Evolutionary conservation across 2,888 invertebrate species (phyloP).

Genomic region (Aspidiotus destructor): DNA sequence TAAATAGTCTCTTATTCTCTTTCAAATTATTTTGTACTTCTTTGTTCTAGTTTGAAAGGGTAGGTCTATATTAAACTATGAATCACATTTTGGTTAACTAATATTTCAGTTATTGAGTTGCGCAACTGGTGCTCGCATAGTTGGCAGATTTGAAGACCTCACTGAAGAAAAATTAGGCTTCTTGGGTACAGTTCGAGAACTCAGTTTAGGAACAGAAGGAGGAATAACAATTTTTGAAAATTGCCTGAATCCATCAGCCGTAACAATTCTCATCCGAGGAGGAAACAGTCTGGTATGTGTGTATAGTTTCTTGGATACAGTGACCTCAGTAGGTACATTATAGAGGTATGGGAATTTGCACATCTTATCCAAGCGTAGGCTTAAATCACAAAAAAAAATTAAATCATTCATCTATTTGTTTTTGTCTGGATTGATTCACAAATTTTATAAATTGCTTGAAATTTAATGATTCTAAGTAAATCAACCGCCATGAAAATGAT

Average conservation of each 20-base stretch:
- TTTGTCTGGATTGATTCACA: neutral
- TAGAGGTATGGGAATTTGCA: neutral
- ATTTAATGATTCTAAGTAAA: too few species aligned
- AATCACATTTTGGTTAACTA: neutral
- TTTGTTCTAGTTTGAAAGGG: too few species aligned
- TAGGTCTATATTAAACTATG: too few species aligned
- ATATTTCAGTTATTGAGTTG: constrained; percentile 74
- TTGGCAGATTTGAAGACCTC: constrained; percentile 92
- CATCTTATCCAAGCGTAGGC: neutral
- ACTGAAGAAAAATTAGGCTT: constrained; percentile 82
- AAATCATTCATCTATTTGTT: neutral
- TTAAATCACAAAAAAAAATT: too few species aligned
- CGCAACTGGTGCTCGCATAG: constrained; percentile 95
- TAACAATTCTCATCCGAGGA: constrained; percentile 90
- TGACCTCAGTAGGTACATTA: neutral
- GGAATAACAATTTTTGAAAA: constrained; percentile 96
- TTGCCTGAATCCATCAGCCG: constrained; percentile 91
- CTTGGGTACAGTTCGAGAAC: constrained; percentile 85
- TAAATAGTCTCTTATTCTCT: too few species aligned
- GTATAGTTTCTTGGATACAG: neutral
- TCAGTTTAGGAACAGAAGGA: constrained; percentile 93
- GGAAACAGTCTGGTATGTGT: constrained; percentile 66
- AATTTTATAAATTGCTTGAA: too few species aligned
- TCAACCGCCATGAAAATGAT: too few species aligned
- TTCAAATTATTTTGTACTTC: too few species aligned